phyloP scores from a whole-genome alignment of 2,888 invertebrate species.

The Eupithecia dodoneata region DNA sequence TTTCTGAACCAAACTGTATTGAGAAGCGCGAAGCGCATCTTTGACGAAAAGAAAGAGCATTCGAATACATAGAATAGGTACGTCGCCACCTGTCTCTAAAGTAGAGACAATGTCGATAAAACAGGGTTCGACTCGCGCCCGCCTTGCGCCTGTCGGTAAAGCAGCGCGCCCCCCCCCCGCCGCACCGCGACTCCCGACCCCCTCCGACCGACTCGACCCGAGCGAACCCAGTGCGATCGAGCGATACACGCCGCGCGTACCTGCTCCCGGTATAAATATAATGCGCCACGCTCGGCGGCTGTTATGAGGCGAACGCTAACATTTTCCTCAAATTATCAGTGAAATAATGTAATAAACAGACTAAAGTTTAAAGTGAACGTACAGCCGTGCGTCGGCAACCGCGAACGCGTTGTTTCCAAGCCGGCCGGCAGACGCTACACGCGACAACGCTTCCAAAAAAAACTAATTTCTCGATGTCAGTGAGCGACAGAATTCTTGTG shows the following conservation, averaged over 20 bases:
- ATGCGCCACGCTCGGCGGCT: constrained; percentile 74
- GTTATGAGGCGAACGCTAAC: constrained; percentile 71
- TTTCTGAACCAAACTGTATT: neutral
- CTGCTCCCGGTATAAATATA: constrained; percentile 54
- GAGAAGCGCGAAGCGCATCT: neutral
- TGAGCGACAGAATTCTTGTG: constrained; percentile 76
- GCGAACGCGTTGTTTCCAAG: constrained; percentile 48
- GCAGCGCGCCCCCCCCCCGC: constrained; percentile 51
- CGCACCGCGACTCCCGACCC: constrained; percentile 54
- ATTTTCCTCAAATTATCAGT: constrained; percentile 76
- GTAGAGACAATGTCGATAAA: constrained; percentile 54
- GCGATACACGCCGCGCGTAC: constrained; percentile 76
- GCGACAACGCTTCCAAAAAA: constrained; percentile 80
- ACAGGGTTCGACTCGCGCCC: constrained; percentile 38
- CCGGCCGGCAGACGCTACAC: constrained; percentile 88
- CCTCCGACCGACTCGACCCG: constrained; percentile 61
- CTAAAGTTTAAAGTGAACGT: constrained; percentile 83
- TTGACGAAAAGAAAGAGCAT: neutral
- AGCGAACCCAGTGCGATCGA: constrained; percentile 78
- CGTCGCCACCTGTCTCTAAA: neutral
- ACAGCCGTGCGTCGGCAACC: constrained; percentile 82
- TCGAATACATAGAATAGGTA: neutral
- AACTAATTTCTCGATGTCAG: constrained; percentile 75
- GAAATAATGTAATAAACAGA: constrained; percentile 85
- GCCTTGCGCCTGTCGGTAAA: constrained; percentile 54